Base-by-base conservation (phyloP, 2,113 vertebrate genomes). In the Mesocricetus auratus region DNA sequence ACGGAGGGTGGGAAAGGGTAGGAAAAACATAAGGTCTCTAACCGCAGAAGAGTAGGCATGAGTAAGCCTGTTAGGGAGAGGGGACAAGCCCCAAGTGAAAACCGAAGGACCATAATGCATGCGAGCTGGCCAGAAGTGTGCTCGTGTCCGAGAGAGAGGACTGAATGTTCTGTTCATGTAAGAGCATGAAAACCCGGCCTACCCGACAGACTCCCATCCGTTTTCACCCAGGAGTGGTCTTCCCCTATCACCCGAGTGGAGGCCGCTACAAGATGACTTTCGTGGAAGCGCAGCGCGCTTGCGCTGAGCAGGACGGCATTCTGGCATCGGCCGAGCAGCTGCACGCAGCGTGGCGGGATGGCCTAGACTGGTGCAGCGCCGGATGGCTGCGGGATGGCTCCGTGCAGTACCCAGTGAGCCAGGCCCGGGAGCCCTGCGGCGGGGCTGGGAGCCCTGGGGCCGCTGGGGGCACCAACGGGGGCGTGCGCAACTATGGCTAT, bases 381-480 rank as follows among this genome's bases (percentile, higher is more conserved):
- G 99, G 99, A 58, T 99, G 99, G 99, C 98, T 99, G 96, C 98
- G 99, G 53, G 99, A 99, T 4, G 99, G 99, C 79, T 99, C 99
- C 0, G 99, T 99, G 93, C 99, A 99, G 86, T 99, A 99, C 42
- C 99, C 99, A 4, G 99, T 99, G 97, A 98, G 99, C 92, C 99
- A 99, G 93, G 99, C 99, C 0, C 98, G 99, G 22, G 99, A 99
- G 85, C 95, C 99, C 89, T 99, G 99, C 5, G 99, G 99, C 62
- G 98, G 98, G 77, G 98, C 99, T 0, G 98, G 99, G 26, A 99
- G 99, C 62, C 58, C 98, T 71, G 99, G 99, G 0, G 99, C 99
- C 26, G 95, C 95, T 39, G 91, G 98, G 93, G 62, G 99, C 86
- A 98, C 96, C 0, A 98, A 99, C 0, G 98, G 99, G 1, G 99